Base-by-base conservation (phyloP, 2,113 vertebrate genomes). In the Chloropsis hardwickii region DNA sequence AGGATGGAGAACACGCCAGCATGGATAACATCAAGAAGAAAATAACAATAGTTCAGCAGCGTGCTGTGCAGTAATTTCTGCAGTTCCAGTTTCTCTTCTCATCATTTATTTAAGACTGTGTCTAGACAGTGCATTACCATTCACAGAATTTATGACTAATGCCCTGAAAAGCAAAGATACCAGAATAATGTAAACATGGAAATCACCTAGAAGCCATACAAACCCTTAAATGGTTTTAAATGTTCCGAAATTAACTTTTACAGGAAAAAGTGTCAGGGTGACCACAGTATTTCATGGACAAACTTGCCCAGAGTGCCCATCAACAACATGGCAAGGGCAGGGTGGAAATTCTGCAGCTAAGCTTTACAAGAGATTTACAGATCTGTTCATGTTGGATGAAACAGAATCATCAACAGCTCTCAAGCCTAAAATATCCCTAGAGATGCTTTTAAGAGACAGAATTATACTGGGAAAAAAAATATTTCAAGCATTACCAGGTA, bases 101-200 rank as follows among this genome's bases (percentile, higher is more conserved):
- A 97, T 97, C 85, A 96, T 96, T 97, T 97, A 96, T 97, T 97
- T 94, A 97, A 97, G 95, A 84, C 81, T 57, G 48, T 97, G 97
- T 97, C 97, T 97, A 97, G 95, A 97, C 95, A 84, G 79, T 80
- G 62, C 95, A 95, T 96, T 97, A 96, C 93, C 61, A 88, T 91
- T 90, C 96, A 96, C 42, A 95, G 94, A 96, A 94, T 81, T 89
- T 94, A 72, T 92, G 94, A 96, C 81, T 95, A 95, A 95, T 76
- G 65, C 44, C 86, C 72, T 86, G 79, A 95, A 94, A 97, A 94
- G 65, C 82, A 86, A 92, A 93, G 82, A 88, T 88, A 88, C 82
- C 3, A 10, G 94, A 92, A 94, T 69, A 91, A 88, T 74, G 61
- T 81, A 89, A 96, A 95, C 77, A 89, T 7, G 62, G 89, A 88